A percentile compares a stretch with the other conserved stretches of the same genome.
phyloP scores from a whole-genome alignment of 2,797 vertebrate species.

The Glossophaga mutica region DNA sequence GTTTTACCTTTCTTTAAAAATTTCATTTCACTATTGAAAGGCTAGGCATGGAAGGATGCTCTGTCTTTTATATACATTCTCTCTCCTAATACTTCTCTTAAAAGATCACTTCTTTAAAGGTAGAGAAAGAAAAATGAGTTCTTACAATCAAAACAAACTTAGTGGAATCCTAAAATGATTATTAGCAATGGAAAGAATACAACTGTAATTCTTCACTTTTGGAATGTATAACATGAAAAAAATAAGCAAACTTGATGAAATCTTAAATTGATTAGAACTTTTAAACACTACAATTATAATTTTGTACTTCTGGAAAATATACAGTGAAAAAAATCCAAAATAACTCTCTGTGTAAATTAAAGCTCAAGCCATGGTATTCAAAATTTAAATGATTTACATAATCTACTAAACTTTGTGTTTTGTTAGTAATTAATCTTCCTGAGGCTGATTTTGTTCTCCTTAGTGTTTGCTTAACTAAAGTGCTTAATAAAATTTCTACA shows the following conservation, averaged over 20 bases:
- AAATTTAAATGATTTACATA: constrained; percentile 76
- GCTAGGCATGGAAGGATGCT: not conserved
- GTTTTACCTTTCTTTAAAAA: constrained; percentile 11
- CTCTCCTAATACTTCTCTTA: constrained; percentile 19
- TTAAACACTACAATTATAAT: not conserved
- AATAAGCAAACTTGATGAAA: constrained; percentile 1
- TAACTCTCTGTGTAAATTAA: constrained; percentile 70
- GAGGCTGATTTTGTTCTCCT: constrained; percentile 74
- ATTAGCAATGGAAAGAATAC: not conserved
- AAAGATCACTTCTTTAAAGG: constrained; percentile 15
- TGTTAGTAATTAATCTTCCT: constrained; percentile 76
- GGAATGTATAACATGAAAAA: constrained; percentile 49
- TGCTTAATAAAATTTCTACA: constrained; percentile 77
- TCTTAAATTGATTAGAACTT: not conserved
- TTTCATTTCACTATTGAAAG: not conserved
- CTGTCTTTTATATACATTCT: not conserved
- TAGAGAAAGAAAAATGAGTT: constrained; percentile 29
- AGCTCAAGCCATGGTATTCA: constrained; percentile 69
- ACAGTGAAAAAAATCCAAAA: constrained; percentile 61
- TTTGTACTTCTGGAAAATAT: constrained; percentile 56
- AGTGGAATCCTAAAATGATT: constrained; percentile 28
- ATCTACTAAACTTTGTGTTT: constrained; percentile 70
- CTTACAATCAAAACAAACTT: constrained; percentile 5
- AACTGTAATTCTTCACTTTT: constrained; percentile 42
- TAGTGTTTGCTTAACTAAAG: constrained; percentile 73